Base-by-base conservation (phyloP, 2,797 vertebrate species). In the Tangara arthus region DNA sequence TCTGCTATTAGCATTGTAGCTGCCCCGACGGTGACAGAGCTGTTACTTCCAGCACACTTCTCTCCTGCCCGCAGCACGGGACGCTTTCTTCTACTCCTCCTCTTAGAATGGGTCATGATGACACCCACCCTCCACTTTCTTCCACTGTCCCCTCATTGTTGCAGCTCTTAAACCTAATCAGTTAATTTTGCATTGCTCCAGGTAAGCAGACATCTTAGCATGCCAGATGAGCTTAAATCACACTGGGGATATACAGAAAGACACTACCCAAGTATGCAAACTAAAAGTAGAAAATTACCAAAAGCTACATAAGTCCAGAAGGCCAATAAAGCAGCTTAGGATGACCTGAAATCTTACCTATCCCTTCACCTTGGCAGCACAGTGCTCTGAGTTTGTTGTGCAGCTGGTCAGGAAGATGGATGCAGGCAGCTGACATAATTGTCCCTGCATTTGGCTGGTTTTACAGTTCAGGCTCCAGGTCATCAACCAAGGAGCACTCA, bases 351-450 rank as follows among this genome's bases (percentile, higher is more conserved):
- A 28, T 32, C 82, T 85, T 63, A 91, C 71, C 76, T 73, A n/a
- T 14, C 23, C 20, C 50, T 71, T 60, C 50, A 55, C 30, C 47
- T 73, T 52, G 1, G 1, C 60, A 82, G 59, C 27, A 55, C 24
- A 27, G 49, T 2, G 0, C 49, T 77, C 56, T 0, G 0, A 61
- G 46, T 26, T 66, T 11, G 0, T 15, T 16, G 26, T 42, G 47
- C 47, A 24, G 49, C 57, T 61, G 47, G 28, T 35, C 50, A 27
- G 50, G 42, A 64, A 9, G 18, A 44, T 10, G 20, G 50, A 28
- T 0, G 0, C 1, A 2, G 30, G 75, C 44, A 94, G 60, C 23
- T 47, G 76, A 46, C 0, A 0, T 2, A 49, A 50, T 2, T 22
- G 12, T 82, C 64, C 66, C 56, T n/a, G 35, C 1, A 0, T 56